A percentile compares a stretch with the other conserved stretches of the same genome.
Evolutionary conservation across 1,140 invertebrate species (phyloP).

Genomic region (Nebria ingens): DNA sequence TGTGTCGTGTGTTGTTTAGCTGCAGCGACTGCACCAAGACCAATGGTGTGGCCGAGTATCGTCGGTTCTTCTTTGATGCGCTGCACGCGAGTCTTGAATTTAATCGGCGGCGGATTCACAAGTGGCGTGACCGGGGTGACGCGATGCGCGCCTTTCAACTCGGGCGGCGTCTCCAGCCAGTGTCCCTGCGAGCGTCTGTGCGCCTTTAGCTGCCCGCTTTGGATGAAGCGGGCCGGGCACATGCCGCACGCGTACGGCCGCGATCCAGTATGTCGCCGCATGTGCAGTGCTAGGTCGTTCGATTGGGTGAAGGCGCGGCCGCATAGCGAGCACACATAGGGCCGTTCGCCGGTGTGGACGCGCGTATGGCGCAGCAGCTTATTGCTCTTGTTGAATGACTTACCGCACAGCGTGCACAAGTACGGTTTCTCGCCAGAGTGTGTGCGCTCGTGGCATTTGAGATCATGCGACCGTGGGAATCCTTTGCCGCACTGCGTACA

Average conservation of each 20-base stretch:
- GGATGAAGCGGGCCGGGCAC: slow-evolving; percentile 33
- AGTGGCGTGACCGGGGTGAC: slow-evolving; percentile 31
- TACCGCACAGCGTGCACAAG: slow-evolving; percentile 44
- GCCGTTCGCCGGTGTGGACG: slow-evolving; percentile 37
- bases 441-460: slow-evolving; percentile 46
- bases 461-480: slow-evolving; percentile 49
- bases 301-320: slow-evolving; percentile 36
- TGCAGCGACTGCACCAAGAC: not conserved
- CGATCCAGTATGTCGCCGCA: slow-evolving; percentile 32
- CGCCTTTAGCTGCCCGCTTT: slow-evolving; percentile 32
- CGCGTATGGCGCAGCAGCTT: slow-evolving; percentile 33
- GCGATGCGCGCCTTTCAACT: slow-evolving; percentile 32
- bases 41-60: not conserved
- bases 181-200: slow-evolving; percentile 31
- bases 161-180: slow-evolving; percentile 33
- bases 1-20: not conserved
- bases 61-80: not conserved
- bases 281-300: slow-evolving; percentile 36
- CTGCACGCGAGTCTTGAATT: slow-evolving; percentile 27
- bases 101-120: slow-evolving; percentile 28
- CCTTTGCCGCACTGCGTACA: slow-evolving; percentile 53
- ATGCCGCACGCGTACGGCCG: slow-evolving; percentile 32
- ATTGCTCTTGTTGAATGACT: slow-evolving; percentile 35
- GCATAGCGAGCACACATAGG: slow-evolving; percentile 36
- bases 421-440: slow-evolving; percentile 47